Base-by-base conservation (phyloP, 2,888 invertebrate species). In the Elmis aenea region DNA sequence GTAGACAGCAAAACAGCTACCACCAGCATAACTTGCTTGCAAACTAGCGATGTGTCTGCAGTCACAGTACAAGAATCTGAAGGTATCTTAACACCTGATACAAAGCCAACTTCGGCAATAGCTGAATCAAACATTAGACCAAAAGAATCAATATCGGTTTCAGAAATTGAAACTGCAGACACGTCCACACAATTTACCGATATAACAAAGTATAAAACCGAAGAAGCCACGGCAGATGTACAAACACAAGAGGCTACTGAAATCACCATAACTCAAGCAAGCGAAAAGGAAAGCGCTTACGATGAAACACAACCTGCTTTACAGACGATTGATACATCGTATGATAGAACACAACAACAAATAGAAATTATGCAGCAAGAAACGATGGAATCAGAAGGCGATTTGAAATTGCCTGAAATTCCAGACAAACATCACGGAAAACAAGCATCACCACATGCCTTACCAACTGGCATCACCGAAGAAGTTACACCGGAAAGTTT, bases 11-110 rank as follows among this genome's bases (percentile, higher is more conserved):
- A 68, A 53, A 67, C 57, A 41, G 77, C 77, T 5, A 64, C 68
- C 20, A 53, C 75, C 6, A 61, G 67, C 8, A 64, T 83, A 47
- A 69, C 70, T 26, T 68, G 74, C 27, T 62, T 83, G 32, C 77
- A 80, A 59, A 67, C 72, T 24, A 77, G 77, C 48, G 75, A 76
- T 54, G 57, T 73, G 14, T 71, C 73, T 4, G 72, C 77, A 51
- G 71, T 79, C 0, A 59, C 76, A n/a, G 57, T 79, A 5, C 80
- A 83, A 64, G 86, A 86, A 67, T 74, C 75, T 23, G 83, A 83
- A 70, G 72, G 70, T 26, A 67, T 73, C 26, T 72, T 83, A 13
- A 51, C 64, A 8, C 57, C 71, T 9, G 71, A 70, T 35, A 69
- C 70, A 27, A 70, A 73, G 32, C 77, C 77, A 41, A 65, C 68